phyloP scores from a whole-genome alignment of 2,797 vertebrate genomes.

The Arctocebus calabarensis region DNA sequence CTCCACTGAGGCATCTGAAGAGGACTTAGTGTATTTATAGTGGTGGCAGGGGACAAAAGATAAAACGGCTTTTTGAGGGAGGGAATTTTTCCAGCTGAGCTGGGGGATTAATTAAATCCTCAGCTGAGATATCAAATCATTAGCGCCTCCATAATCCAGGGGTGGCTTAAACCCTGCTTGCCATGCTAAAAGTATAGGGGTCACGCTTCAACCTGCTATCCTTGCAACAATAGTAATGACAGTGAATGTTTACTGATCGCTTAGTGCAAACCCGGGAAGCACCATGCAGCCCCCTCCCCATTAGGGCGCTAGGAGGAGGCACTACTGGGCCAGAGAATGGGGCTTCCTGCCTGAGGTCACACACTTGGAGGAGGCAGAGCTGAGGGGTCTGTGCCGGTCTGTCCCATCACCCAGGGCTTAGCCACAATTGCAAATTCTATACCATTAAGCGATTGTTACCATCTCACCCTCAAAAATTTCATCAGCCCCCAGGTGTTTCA shows the following conservation, averaged over 20 bases:
- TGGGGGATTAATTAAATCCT: conserved; percentile 40
- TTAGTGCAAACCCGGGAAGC: neutral
- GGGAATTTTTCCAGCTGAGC: conserved; percentile 41
- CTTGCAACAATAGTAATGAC: too few species aligned
- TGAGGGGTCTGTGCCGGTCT: accelerated
- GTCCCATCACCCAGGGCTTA: neutral
- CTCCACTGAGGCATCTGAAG: neutral
- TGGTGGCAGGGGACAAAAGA: neutral
- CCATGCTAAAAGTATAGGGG: accelerated
- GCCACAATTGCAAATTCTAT: neutral
- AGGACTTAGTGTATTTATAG: conserved; percentile 34
- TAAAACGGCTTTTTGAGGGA: neutral
- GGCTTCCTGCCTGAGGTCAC: neutral
- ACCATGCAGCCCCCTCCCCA: accelerated
- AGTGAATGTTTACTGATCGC: accelerated
- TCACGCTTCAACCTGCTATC: neutral
- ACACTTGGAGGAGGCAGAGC: accelerated
- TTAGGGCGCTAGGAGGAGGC: neutral
- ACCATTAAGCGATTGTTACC: neutral
- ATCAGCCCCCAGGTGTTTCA: neutral
- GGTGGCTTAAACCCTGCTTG: neutral
- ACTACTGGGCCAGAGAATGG: neutral
- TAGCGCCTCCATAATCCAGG: neutral
- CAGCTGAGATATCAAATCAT: conserved; percentile 33
- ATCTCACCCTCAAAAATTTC: neutral